A percentile compares a stretch with the other conserved stretches of the same genome.
These are phyloP conservation scores for Oophaga sylvatica DNA, from an alignment of 2,797 vertebrate genomes.

Conservation along the genomic window DNA sequence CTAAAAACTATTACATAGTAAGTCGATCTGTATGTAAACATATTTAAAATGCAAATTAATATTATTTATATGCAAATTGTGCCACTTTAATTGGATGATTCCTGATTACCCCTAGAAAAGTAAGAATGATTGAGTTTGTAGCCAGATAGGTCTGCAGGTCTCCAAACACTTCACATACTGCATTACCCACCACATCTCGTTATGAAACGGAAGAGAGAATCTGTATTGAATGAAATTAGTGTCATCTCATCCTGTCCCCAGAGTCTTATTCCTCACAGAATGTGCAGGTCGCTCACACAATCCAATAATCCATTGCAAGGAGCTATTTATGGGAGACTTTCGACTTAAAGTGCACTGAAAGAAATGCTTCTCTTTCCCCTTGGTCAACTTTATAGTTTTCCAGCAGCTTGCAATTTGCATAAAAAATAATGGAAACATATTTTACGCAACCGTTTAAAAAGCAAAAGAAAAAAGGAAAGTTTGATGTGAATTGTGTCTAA, in stretches of 20 bases:
- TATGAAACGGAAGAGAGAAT: constrained; percentile 39
- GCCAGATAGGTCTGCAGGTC: constrained; percentile 20
- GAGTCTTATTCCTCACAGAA: constrained; percentile 30
- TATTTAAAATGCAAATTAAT: constrained; percentile 48
- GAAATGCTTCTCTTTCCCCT: background rate
- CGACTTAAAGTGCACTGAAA: constrained; percentile 5
- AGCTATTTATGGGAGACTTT: constrained; percentile 42
- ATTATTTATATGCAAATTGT: constrained; percentile 54
- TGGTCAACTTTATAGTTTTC: background rate
- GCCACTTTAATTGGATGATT: constrained; percentile 46
- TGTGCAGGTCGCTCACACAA: constrained; percentile 34
- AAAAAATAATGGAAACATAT: constrained; percentile 13
- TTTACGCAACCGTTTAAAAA: background rate
- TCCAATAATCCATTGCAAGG: constrained; percentile 38
- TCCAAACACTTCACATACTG: constrained; percentile 42
- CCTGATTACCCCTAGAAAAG: constrained; percentile 47
- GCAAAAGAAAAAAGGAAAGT: background rate
- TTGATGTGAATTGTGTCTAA: background rate
- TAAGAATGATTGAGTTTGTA: constrained; percentile 36
- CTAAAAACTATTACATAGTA: background rate
- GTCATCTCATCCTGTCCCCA: constrained; percentile 44
- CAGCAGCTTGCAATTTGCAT: background rate
- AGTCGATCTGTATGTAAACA: constrained; percentile 24
- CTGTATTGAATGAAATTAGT: constrained; percentile 54
- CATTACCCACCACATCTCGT: constrained; percentile 28